These are phyloP conservation scores for Rhamphomyia laevipes DNA, from an alignment of 2,888 invertebrate genomes.

Conservation along the genomic window DNA sequence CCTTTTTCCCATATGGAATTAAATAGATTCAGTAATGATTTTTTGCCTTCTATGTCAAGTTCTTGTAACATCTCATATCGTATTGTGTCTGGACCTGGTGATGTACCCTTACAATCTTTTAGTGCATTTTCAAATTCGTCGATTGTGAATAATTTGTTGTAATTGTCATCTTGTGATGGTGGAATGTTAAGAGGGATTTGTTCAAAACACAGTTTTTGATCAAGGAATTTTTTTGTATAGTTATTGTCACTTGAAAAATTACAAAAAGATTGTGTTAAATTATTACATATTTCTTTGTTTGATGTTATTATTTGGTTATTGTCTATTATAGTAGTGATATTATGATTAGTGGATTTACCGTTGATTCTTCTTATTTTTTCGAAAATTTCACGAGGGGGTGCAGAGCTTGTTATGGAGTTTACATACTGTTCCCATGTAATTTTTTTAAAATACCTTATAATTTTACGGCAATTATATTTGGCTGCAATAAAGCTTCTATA, in stretches of 20 bases:
- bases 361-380: no score
- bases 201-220: neutral
- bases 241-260: neutral
- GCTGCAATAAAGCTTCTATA: neutral
- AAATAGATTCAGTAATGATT: no score
- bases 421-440: neutral
- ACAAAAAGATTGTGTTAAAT: neutral
- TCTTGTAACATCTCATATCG: neutral
- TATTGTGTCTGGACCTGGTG: neutral
- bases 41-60: no score
- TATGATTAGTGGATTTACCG: no score
- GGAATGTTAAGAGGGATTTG: neutral
- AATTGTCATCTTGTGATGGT: neutral
- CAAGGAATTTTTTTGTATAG: neutral
- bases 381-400: no score
- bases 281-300: neutral
- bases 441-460: neutral
- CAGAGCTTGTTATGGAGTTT: no score
- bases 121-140: neutral
- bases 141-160: neutral
- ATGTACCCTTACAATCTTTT: neutral
- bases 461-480: neutral
- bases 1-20: no score
- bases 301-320: no score
- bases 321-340: no score